These are phyloP conservation scores for Parnassius apollo DNA, from an alignment of 2,888 invertebrate genomes.

Conservation along the genomic window DNA sequence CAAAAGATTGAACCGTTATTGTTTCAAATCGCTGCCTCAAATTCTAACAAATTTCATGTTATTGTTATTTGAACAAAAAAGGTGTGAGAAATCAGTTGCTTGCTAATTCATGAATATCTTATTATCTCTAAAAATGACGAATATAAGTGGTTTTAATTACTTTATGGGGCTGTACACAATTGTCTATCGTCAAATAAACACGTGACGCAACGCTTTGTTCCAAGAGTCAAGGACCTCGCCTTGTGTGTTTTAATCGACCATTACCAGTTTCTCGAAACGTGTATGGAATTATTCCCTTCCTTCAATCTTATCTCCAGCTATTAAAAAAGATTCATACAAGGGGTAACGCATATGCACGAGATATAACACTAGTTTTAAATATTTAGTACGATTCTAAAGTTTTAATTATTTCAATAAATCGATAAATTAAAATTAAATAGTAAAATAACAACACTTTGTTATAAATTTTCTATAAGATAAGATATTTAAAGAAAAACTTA, in stretches of 20 bases:
- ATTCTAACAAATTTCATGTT: too few species aligned
- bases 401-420: too few species aligned
- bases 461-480: too few species aligned
- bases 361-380: constrained; percentile 3
- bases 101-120: background rate
- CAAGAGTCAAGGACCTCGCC: constrained; percentile 61
- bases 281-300: constrained; percentile 53
- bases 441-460: too few species aligned
- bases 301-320: constrained; percentile 50
- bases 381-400: background rate
- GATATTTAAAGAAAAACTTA: too few species aligned
- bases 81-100: background rate
- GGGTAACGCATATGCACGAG: constrained; percentile 35
- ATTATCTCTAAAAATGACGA: background rate
- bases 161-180: constrained; percentile 26
- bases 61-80: background rate
- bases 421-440: too few species aligned
- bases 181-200: constrained; percentile 31
- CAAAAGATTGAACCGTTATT: constrained; percentile 23
- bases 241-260: constrained; percentile 42
- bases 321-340: constrained; percentile 45
- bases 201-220: constrained; percentile 37
- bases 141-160: constrained; percentile 21
- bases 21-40: background rate
- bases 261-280: constrained; percentile 57